Base-by-base conservation (phyloP, 2,888 invertebrate genomes). In the Incurvaria masculella region DNA sequence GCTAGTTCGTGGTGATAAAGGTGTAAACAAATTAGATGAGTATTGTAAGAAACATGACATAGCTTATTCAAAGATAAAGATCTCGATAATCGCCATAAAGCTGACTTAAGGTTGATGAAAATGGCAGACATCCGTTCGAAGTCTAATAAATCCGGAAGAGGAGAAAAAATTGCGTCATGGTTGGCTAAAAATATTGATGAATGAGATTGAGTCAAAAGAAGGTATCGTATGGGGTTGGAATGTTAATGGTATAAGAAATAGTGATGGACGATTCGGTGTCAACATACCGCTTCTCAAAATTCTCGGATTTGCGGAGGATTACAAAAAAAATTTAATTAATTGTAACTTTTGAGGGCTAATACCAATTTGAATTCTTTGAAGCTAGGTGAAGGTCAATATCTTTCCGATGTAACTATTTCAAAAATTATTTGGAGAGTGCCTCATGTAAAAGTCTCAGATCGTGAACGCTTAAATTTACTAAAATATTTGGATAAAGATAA, bases 241-340 rank as follows among this genome's bases (percentile, higher is more conserved):
- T 49, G 49, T 41, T n/a, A 44, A 40, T 47, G 48, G 10, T 20
- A 21, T 56, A 33, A 45, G 47, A 2, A 44, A 57, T 44, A 46
- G 33, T 21, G 21, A 50, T 21, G 59, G 58, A 11, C 48, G 56
- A 40, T 62, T 62, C 49, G 55, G 61, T 53, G 56, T 61, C 48
- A 59, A 51, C 45, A 52, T 67, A 23, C 63, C 64, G 16, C 52
- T 66, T 23, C 59, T 57, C 47, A 53, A 55, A 47, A 26, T n/a
- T n/a, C 48, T 67, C 16, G 65, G 63, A 4, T 66, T 65, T 55
- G 58, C 59, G 38, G 62, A 65, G 53, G 62, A 68, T 53, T 68
- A 63, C 49, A 59, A 59, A 27, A 63, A 62, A 56, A 60, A 67
- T 45, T 55, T 66, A 46, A 52, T 67, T 1, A 68, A 68, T 53